Percentiles rank a stretch among this genome's conserved stretches.
Evolutionary conservation across 2,113 vertebrate genomes (phyloP).

Genomic region (Neodontobutis hainanensis): DNA sequence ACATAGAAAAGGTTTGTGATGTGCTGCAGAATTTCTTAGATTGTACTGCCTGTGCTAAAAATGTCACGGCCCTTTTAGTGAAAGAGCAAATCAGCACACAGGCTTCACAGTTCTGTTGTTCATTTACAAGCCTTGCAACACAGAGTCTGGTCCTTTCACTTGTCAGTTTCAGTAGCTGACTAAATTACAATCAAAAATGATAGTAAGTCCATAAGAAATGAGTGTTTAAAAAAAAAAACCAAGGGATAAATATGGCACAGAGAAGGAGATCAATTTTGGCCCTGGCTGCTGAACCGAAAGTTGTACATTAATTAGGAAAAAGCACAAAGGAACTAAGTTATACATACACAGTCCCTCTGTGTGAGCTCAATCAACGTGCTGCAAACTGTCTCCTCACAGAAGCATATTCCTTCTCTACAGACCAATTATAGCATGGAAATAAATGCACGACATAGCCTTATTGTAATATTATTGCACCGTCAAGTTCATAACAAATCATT

Average conservation of each 20-base stretch:
- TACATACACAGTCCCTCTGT: not conserved
- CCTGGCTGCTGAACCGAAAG: conserved; percentile 20
- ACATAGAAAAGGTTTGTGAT: not conserved
- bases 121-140: conserved; percentile 13
- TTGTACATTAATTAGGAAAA: conserved; percentile 46
- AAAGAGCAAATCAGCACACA: conserved; percentile 8
- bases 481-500: conserved; percentile 16
- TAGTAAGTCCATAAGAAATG: conserved; percentile 11
- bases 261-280: conserved; percentile 10
- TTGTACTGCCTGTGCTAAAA: not conserved
- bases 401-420: conserved; percentile 1
- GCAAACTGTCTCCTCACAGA: not conserved
- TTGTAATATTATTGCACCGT: conserved; percentile 8
- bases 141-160: conserved; percentile 1
- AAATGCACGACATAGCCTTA: conserved; percentile 7
- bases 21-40: conserved; percentile 1
- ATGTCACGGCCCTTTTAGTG: not conserved
- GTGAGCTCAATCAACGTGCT: conserved; percentile 26
- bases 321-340: not conserved
- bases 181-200: conserved; percentile 14
- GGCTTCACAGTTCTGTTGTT: conserved; percentile 1
- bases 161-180: not conserved
- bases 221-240: conserved; percentile 23
- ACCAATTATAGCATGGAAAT: conserved; percentile 21
- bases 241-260: conserved; percentile 19